Base-by-base conservation (phyloP, 1,140 invertebrate genomes). In the Aphidius gifuensis region DNA sequence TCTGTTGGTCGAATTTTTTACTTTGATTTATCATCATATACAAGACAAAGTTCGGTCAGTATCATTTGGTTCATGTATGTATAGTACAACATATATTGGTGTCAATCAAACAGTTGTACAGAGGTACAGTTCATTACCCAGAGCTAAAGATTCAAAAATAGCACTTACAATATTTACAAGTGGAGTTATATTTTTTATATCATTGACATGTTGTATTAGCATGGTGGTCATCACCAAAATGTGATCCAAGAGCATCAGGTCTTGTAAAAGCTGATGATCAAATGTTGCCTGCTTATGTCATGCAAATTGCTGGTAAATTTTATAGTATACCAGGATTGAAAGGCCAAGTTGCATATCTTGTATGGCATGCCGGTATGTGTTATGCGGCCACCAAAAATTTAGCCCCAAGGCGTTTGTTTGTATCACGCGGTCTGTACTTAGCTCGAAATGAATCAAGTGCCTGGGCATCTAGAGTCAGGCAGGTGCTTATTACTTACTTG, bases 41-140 rank as follows among this genome's bases (percentile, higher is more conserved):
- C 87, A 38, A 83, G 92, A n/a, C 91, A 94, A 71, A 91, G 85
- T 92, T 5, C 94, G 91, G 91, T 85, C 87, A 23, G 85, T 92
- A 7, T 76, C 90, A 44, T 81, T 95, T 68, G 93, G 93, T 0
- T 90, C 90, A 1, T 88, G 87, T 71, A 83, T 92, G 23, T 93
- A 91, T 68, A 91, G 88, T 86, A 87, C 90, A 0, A 85, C 89
- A 42, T 88, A 92, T 61, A 92, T 92, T 72, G 87, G 90, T 7
- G 89, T 92, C n/a, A 93, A 94, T 80, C 93, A 95, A 79, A 91
- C 92, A 9, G 91, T 93, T 85, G 88, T 95, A 0, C 93, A 95
- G 72, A 83, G 93, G 47, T 93, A 92, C 64, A 87, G 91, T 65
- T 87, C 92, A 0, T 75, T 92, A 60, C 85, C 89, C 1, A 85